phyloP scores from a whole-genome alignment of 2,797 vertebrate species.

The Leptodactylus fallax region DNA sequence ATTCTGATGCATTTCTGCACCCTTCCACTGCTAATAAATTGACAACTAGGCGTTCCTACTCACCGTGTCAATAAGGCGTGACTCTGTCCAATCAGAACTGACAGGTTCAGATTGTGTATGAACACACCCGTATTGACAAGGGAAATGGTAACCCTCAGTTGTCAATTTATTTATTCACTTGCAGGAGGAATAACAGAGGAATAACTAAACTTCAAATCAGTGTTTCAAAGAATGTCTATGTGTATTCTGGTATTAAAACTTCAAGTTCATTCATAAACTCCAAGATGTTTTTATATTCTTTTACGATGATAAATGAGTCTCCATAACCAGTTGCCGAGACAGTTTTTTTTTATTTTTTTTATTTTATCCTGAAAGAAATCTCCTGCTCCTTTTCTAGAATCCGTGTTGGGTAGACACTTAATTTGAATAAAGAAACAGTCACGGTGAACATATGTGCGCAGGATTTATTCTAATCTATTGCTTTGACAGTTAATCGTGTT shows the following conservation, averaged over 20 bases:
- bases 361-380: background rate
- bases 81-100: too few relatives aligned
- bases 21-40: too few relatives aligned
- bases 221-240: background rate
- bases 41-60: too few relatives aligned
- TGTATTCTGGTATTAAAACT: background rate
- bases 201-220: background rate
- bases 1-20: too few relatives aligned
- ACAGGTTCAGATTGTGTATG: background rate
- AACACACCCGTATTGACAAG: background rate
- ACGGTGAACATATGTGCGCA: slow-evolving; percentile 56
- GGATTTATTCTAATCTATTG: slow-evolving; percentile 63
- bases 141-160: too few relatives aligned
- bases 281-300: background rate
- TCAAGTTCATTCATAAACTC: background rate
- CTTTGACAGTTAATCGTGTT: slow-evolving; percentile 58
- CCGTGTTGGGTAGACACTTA: slow-evolving; percentile 9
- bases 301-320: slow-evolving; percentile 7
- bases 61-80: too few relatives aligned
- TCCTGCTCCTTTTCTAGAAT: slow-evolving; percentile 1
- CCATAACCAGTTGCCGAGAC: background rate
- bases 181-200: too few relatives aligned
- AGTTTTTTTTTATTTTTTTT: slow-evolving; percentile 14
- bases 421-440: slow-evolving; percentile 51
- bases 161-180: too few relatives aligned